Evolutionary conservation across 2,888 invertebrate genomes (phyloP).

Genomic region (Galerucella nymphaeae): DNA sequence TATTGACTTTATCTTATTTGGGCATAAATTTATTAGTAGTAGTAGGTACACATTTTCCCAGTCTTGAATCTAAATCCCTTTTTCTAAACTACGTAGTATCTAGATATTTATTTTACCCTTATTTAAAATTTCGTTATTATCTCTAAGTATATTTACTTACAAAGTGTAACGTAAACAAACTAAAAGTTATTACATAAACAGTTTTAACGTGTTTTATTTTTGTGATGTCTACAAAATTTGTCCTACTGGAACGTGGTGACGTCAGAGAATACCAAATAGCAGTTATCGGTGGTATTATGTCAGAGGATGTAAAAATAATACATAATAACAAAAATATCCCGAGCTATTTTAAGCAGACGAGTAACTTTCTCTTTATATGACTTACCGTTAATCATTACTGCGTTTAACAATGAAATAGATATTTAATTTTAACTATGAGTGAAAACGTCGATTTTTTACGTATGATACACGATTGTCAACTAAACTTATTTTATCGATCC

Average conservation of each 20-base stretch:
- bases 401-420: slow-evolving; percentile 9
- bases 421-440: not conserved
- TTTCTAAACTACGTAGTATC: too few species aligned
- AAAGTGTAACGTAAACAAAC: not conserved
- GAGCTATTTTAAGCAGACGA: not conserved
- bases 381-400: slow-evolving; percentile 41
- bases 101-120: too few species aligned
- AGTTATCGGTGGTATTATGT: not conserved
- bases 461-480: slow-evolving; percentile 10
- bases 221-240: not conserved
- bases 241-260: slow-evolving; percentile 6
- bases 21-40: too few species aligned
- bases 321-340: not conserved
- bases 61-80: too few species aligned
- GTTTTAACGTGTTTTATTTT: too few species aligned
- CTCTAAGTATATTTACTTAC: not conserved
- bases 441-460: slow-evolving; percentile 2
- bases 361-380: slow-evolving; percentile 6
- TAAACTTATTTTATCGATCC: slow-evolving; percentile 14
- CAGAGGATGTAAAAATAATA: not conserved
- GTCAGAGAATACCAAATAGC: slow-evolving; percentile 2
- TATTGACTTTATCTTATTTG: too few species aligned
- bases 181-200: not conserved
- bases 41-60: too few species aligned
- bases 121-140: too few species aligned